These are phyloP conservation scores for Pararge aegeria DNA, from an alignment of 1,140 invertebrate genomes.

Conservation along the genomic window DNA sequence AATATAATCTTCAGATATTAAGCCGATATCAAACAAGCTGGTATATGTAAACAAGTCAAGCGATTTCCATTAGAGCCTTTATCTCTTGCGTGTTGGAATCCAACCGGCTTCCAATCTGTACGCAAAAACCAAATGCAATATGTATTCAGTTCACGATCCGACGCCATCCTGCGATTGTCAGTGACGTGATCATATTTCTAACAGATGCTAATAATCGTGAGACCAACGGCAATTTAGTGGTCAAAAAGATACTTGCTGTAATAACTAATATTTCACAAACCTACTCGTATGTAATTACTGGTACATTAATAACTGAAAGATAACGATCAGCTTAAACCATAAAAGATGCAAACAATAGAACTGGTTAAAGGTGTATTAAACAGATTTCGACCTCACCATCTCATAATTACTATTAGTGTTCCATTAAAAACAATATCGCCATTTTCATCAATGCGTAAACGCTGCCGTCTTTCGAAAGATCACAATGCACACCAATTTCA, in stretches of 20 bases:
- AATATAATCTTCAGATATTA: conserved; percentile 1
- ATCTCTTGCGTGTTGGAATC: conserved; percentile 22
- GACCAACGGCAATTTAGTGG: neutral
- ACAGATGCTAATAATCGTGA: conserved; percentile 2
- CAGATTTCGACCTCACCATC: too few species aligned
- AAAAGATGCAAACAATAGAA: too few species aligned
- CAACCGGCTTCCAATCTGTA: conserved; percentile 3
- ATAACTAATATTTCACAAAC: too few species aligned
- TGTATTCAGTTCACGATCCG: neutral
- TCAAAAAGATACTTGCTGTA: neutral
- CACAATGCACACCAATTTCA: too few species aligned
- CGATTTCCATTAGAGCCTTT: conserved; percentile 7
- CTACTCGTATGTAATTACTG: too few species aligned
- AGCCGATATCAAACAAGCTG: neutral
- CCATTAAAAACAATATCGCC: too few species aligned
- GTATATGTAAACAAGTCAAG: conserved; percentile 5
- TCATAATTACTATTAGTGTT: too few species aligned
- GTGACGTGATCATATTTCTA: conserved; percentile 19
- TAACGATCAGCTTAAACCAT: too few species aligned
- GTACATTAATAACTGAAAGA: too few species aligned
- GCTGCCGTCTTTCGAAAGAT: too few species aligned
- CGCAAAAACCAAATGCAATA: conserved; percentile 14
- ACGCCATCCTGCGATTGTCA: conserved; percentile 8
- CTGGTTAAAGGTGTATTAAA: too few species aligned
- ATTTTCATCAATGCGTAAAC: too few species aligned